Conservation (phyloP, 2,113 vertebrate genomes). For the Bubo scandiacus region DNA sequence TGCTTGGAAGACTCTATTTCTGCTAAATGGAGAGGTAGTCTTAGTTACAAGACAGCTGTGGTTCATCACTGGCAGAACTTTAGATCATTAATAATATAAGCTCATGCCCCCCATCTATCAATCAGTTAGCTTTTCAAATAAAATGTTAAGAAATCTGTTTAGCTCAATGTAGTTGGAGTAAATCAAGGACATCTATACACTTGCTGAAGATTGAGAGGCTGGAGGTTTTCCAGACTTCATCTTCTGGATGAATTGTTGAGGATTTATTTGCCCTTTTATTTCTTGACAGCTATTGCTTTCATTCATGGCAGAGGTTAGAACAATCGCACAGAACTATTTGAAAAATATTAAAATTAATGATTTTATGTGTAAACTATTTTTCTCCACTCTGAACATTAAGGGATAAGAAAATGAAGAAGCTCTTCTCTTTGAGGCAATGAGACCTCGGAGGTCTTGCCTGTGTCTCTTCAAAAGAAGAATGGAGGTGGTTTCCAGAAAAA, state of each 20-base stretch:
- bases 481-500: not conserved
- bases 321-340: not conserved
- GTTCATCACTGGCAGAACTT: not conserved
- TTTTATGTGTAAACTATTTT: not conserved
- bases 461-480: not conserved
- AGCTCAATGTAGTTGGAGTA: not conserved
- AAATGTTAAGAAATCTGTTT: not conserved
- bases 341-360: constrained; percentile 34
- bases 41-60: rapidly evolving
- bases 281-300: not conserved
- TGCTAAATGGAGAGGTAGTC: not conserved
- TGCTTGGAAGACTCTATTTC: not conserved
- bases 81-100: rapidly evolving
- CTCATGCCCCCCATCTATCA: not conserved
- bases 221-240: not conserved
- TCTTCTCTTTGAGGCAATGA: not conserved
- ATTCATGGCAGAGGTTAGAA: not conserved
- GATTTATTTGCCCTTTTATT: constrained; percentile 3
- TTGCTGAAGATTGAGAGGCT: not conserved
- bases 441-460: not conserved
- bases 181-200: not conserved
- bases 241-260: not conserved
- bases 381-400: not conserved
- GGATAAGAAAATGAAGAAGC: not conserved
- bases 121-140: not conserved